Conservation (phyloP, 2,888 invertebrate species). For the Stictocephala bisonia region DNA sequence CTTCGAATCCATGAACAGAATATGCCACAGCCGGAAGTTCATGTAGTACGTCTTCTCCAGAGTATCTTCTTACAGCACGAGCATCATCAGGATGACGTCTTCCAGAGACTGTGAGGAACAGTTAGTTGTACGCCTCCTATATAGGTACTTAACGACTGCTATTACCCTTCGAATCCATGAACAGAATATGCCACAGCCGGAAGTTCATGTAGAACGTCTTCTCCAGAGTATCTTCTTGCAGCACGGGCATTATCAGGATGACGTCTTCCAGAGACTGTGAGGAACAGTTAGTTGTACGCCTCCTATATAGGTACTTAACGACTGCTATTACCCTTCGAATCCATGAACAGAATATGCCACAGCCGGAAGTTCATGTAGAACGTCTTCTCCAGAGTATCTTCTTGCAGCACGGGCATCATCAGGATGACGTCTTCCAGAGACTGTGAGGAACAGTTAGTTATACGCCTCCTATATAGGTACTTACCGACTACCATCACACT, state of each 20-base stretch:
- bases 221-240: conserved; percentile 21
- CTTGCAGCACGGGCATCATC: neutral
- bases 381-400: conserved; percentile 11
- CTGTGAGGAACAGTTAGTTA: no score
- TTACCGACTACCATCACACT: conserved; percentile 74
- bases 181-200: conserved; percentile 85
- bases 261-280: no score
- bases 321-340: no score
- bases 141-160: no score
- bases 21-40: conserved; percentile 81
- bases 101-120: no score
- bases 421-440: no score
- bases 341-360: conserved; percentile 85
- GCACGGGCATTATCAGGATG: neutral
- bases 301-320: no score
- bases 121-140: no score
- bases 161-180: no score
- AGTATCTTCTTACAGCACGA: neutral
- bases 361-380: conserved; percentile 70
- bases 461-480: no score
- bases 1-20: conserved; percentile 78
- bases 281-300: no score
- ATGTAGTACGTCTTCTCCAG: conserved; percentile 16
- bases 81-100: no score
- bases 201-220: conserved; percentile 64